Percentiles rank a stretch among this genome's conserved stretches.
Conservation (phyloP, 2,888 invertebrate genomes). For the Hylaea fasciaria region DNA sequence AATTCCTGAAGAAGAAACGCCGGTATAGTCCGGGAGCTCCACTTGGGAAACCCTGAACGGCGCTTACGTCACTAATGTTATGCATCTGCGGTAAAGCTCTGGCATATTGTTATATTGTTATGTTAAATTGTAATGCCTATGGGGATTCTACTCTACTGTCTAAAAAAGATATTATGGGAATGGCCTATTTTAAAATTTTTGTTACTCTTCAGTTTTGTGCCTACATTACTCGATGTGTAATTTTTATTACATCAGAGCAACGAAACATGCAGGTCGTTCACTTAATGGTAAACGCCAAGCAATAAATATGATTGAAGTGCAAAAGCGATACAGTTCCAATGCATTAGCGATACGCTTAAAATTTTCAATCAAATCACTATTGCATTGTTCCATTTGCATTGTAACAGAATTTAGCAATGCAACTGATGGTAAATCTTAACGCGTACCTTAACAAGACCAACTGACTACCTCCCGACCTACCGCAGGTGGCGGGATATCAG, state of each 20-base stretch:
- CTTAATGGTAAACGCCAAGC: not conserved
- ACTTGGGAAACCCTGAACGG: constrained; percentile 14
- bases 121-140: constrained; percentile 12
- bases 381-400: no score
- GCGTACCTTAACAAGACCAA: not conserved
- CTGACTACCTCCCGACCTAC: constrained; percentile 47
- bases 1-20: constrained; percentile 61
- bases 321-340: no score
- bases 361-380: no score
- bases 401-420: no score
- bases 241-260: no score
- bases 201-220: no score
- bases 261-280: no score
- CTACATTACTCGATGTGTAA: no score
- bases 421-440: no score
- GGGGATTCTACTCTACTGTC: constrained; percentile 6
- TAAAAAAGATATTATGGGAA: not conserved
- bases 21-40: constrained; percentile 38
- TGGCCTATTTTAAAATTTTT: no score
- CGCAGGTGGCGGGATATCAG: constrained; percentile 65
- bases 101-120: constrained; percentile 2
- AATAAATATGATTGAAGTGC: not conserved
- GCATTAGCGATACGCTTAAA: no score
- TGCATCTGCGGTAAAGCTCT: constrained; percentile 9
- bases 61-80: constrained; percentile 15